Evolutionary conservation across 2,113 vertebrate genomes (phyloP).

Genomic region (Ceyx melanurus): DNA sequence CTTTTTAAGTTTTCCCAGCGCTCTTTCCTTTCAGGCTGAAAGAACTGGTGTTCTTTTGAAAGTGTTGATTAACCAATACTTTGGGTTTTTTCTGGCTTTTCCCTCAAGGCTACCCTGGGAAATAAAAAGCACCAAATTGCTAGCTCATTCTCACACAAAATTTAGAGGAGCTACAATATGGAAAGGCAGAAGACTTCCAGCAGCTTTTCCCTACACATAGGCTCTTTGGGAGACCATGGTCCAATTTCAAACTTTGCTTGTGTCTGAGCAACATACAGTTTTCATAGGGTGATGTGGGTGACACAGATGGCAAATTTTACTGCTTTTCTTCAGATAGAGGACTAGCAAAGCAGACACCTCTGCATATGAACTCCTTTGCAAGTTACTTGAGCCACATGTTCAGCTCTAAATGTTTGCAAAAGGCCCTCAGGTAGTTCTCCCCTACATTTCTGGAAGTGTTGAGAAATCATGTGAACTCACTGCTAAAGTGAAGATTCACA

Average conservation of each 20-base stretch:
- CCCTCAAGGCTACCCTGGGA: slow-evolving; percentile 48
- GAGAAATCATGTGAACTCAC: slow-evolving; percentile 7
- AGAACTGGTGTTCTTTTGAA: slow-evolving; percentile 69
- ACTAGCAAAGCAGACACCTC: background rate
- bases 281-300: slow-evolving; percentile 5
- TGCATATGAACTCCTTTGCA: background rate
- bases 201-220: background rate
- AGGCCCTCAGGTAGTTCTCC: slow-evolving; percentile 39
- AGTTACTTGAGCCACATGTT: slow-evolving; percentile 41
- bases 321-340: background rate
- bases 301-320: slow-evolving; percentile 20
- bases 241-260: background rate
- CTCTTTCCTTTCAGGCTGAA: slow-evolving; percentile 64
- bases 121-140: slow-evolving; percentile 33
- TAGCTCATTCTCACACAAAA: slow-evolving; percentile 45
- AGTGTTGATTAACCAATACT: slow-evolving; percentile 71
- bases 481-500: slow-evolving; percentile 40
- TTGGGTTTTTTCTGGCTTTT: slow-evolving; percentile 55
- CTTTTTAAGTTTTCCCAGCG: slow-evolving; percentile 69
- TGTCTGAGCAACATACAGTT: background rate
- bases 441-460: slow-evolving; percentile 22
- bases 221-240: background rate
- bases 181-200: slow-evolving; percentile 47
- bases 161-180: slow-evolving; percentile 41
- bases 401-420: slow-evolving; percentile 53